Evolutionary conservation across 2,797 vertebrate genomes (phyloP), one percentile per base, ranked within the genome.

Genomic region (Gobio occitaniae): DNA sequence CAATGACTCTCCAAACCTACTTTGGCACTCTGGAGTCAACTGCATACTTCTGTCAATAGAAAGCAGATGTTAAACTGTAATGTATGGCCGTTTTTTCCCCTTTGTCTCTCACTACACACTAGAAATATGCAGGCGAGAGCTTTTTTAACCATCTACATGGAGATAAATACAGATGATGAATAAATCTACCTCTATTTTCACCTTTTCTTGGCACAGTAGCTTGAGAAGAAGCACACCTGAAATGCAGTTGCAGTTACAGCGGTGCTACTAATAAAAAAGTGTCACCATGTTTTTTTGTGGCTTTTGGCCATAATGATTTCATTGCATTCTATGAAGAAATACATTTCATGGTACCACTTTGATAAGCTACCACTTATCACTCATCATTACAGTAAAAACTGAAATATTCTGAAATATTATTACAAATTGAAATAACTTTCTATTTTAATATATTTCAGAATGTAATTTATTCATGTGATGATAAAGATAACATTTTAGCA

Each of bases 21-120:
- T 91, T 88, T 95, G 93, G 94, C 93, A 95, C 93, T 91, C 92
- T 89, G 92, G 89, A 93, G 91, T 94, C 90, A 89, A 92, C 94
- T 94, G 94, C 95, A 96, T 96, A 95, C 87, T 96, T 96, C 89
- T 90, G 84, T 87, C 90, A 93, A 96, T 95, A 92, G 91, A 95
- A 95, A 96, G 94, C 95, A 96, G 95, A 96, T 96, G 96, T 96
- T 92, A 94, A 93, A 94, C 90, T 92, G 59, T 91, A 95, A 95
- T 90, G 94, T 94, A 95, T 95, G 93, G 94, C 90, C 93, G 91
- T 85, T 69, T 90, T 93, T 90, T 15, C 10, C 48, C 70, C 61
- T 78, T 54, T 89, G 10, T 84, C 74, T 86, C 78, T 80, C 72
- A 25, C 65, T 86, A 56, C 36, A 61, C 69, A 93, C 89, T 88